Evolutionary conservation across 1,140 invertebrate species (phyloP).

Genomic region (Ylistrum balloti): DNA sequence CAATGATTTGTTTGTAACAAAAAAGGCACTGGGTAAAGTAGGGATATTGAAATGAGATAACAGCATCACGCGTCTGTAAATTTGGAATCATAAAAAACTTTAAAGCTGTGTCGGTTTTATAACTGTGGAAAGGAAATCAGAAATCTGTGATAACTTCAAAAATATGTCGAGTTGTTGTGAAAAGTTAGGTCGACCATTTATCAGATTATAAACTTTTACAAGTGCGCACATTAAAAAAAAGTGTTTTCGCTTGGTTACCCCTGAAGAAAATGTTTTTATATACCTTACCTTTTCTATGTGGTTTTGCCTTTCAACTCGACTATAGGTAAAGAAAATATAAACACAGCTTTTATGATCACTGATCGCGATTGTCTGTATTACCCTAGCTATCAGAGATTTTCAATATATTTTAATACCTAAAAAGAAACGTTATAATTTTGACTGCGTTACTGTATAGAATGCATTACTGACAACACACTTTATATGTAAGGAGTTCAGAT

Average conservation of each 20-base stretch:
- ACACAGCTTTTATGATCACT: not conserved
- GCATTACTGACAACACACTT: no score
- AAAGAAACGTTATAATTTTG: no score
- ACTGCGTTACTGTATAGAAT: no score
- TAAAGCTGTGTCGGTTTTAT: not conserved
- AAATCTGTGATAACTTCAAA: not conserved
- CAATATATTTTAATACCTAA: no score
- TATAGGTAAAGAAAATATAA: not conserved
- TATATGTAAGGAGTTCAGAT: not conserved
- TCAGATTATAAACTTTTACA: constrained; percentile 25
- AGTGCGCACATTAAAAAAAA: not conserved
- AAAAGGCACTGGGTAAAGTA: not conserved
- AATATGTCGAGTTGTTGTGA: not conserved
- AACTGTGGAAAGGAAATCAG: not conserved
- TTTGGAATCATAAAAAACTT: not conserved
- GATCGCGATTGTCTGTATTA: not conserved
- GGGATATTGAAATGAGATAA: not conserved
- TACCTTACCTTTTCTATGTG: not conserved
- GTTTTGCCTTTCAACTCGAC: not conserved
- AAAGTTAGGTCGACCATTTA: not conserved
- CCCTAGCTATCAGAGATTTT: no score
- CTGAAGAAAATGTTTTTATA: constrained; percentile 40
- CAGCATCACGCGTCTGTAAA: not conserved
- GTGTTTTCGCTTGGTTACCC: constrained; percentile 32
- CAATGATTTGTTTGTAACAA: not conserved